A percentile compares a stretch with the other conserved stretches of the same genome.
Conservation (phyloP, 2,888 invertebrate genomes). For the Thereva unica region DNA sequence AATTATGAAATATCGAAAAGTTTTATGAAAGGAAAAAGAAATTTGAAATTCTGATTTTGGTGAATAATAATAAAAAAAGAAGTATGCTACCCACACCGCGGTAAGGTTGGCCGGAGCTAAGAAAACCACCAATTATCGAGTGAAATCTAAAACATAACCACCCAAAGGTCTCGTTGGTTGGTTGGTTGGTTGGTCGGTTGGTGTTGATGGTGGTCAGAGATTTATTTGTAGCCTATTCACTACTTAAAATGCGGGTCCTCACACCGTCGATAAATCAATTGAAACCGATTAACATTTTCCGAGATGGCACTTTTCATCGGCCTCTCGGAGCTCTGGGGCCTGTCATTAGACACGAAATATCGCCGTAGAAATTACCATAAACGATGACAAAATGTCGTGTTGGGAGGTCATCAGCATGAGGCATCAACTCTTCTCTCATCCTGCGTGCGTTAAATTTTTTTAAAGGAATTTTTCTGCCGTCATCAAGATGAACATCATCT, state of each 20-base stretch:
- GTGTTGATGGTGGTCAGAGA: conserved; percentile 2
- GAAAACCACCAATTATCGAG: no score
- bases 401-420: conserved; percentile 10
- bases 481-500: conserved; percentile 2
- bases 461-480: not conserved
- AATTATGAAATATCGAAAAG: no score
- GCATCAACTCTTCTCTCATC: not conserved
- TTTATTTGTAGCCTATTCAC: conserved; percentile 4
- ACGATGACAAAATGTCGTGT: conserved; percentile 19
- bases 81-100: no score
- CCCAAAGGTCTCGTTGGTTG: no score
- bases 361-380: conserved; percentile 14
- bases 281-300: conserved; percentile 19
- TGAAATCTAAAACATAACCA: no score
- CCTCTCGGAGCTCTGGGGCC: not conserved
- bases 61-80: no score
- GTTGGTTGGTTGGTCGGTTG: no score
- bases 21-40: no score
- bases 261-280: conserved; percentile 14
- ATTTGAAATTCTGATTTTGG: no score
- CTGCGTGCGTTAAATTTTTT: not conserved
- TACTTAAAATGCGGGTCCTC: conserved; percentile 13
- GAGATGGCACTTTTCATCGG: conserved; percentile 4
- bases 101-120: no score
- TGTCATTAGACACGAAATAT: conserved; percentile 10